Conservation (phyloP, 2,797 vertebrate species). For the Phrynocephalus guinanensis region DNA sequence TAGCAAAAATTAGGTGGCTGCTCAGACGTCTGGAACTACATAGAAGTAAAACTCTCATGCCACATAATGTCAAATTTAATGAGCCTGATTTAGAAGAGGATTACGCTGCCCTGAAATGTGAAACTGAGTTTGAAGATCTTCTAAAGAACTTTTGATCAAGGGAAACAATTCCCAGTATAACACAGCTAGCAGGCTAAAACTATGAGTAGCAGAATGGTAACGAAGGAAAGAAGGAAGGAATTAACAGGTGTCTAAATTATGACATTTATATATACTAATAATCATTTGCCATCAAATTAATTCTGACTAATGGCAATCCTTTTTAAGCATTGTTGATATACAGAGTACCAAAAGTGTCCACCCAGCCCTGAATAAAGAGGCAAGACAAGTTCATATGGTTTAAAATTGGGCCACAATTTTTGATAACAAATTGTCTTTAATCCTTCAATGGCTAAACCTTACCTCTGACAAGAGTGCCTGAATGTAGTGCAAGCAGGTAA, state of each 20-base stretch:
- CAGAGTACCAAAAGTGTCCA: no score
- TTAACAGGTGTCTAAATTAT: background rate
- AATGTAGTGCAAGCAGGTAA: no score
- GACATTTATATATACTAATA: background rate
- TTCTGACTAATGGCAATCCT: no score
- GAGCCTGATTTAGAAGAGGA: conserved; percentile 21
- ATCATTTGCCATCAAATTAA: no score
- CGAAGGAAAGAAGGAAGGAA: background rate
- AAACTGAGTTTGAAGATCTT: conserved; percentile 37
- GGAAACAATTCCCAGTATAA: conserved; percentile 16
- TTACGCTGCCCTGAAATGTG: conserved; percentile 21
- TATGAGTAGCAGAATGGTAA: background rate
- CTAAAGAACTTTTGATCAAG: conserved; percentile 23
- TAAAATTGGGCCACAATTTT: no score
- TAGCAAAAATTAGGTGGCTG: background rate
- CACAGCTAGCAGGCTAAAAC: background rate
- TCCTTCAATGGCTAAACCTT: no score
- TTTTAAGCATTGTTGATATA: no score
- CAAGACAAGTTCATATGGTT: no score
- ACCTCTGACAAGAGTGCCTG: no score
- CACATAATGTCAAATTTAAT: conserved; percentile 44
- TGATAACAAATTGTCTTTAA: no score
- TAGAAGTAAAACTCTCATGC: conserved; percentile 13
- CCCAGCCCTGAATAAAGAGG: no score
- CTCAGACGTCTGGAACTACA: conserved; percentile 26